Evolutionary conservation across 2,888 invertebrate genomes (phyloP), one percentile per base, ranked within the genome.

Genomic region (Megaustenia siamemsis): DNA sequence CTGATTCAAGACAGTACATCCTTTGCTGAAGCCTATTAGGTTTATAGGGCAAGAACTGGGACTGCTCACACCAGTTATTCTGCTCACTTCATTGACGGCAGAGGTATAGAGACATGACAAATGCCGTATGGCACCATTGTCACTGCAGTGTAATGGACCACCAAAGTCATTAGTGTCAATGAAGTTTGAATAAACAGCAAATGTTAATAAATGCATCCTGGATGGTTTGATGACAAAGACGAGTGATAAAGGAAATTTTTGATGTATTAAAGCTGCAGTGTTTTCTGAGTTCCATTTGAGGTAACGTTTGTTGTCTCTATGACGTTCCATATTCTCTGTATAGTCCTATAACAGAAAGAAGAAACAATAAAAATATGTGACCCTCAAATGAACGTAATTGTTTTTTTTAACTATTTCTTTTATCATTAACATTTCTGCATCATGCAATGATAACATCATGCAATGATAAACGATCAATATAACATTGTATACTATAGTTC

Each of bases 1-100:
- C 95, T 98, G 98, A 95, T 98, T 98, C 90, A 98, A 95, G 86
- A 98, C 98, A 85, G 97, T 97, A 94, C 97, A 97, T 85, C 98
- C 98, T 95, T 98, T 98, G 94, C 98, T 98, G 94, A 98, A 98
- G 2, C 97, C 98, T 86, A 97, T 95, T 88, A 97, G 66, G n/a
- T 78, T 80, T 2, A 91, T 49, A 18, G 89, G 87, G 38, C 83
- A 71, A n/a, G 49, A 43, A 15, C 28, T 35, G 18, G 45, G 3
- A 40, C 28, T 60, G 28, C 12, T 18, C 24, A 32, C 35, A 24
- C 38, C 71, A 21, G 69, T 63, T 75, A 5, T 6, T 24, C n/a
- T n/a, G 40, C 45, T 68, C 43, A 71, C 53, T 35, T 81, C 73
- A 43, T 24, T 45, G 0, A 86, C 75, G 28, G 88, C 89, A 81